Conservation (phyloP, 1,140 invertebrate genomes). For the Papilio glaucus region DNA sequence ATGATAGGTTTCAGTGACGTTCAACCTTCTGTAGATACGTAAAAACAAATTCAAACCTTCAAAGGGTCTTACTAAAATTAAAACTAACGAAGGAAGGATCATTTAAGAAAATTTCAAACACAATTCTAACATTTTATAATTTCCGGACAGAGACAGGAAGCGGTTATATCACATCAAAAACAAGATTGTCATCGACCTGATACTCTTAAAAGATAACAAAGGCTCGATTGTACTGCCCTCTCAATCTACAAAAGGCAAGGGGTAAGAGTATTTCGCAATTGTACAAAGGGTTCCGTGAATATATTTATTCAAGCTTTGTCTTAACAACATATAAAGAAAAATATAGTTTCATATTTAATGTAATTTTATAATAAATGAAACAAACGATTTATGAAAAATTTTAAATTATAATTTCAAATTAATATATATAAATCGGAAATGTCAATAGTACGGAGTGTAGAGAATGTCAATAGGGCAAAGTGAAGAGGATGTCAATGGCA, state of each 20-base stretch:
- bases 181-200: slow-evolving; percentile 38
- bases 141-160: slow-evolving; percentile 40
- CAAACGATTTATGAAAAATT: too few species aligned
- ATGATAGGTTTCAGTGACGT: too few species aligned
- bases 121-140: slow-evolving; percentile 36
- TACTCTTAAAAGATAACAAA: slow-evolving; percentile 42
- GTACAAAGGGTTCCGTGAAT: background rate
- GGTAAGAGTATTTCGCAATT: background rate
- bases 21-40: too few species aligned
- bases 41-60: background rate
- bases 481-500: too few species aligned
- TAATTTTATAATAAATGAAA: too few species aligned
- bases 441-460: too few species aligned
- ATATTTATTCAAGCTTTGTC: background rate
- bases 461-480: too few species aligned
- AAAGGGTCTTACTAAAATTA: background rate
- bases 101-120: slow-evolving; percentile 22
- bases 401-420: too few species aligned
- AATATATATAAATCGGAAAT: too few species aligned
- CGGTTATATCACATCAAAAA: slow-evolving; percentile 41
- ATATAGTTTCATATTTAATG: background rate
- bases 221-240: slow-evolving; percentile 40
- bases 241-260: background rate
- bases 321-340: background rate
- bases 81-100: too few species aligned